These are phyloP conservation scores for Popillia japonica DNA, from an alignment of 1,140 invertebrate genomes.

Conservation along the genomic window DNA sequence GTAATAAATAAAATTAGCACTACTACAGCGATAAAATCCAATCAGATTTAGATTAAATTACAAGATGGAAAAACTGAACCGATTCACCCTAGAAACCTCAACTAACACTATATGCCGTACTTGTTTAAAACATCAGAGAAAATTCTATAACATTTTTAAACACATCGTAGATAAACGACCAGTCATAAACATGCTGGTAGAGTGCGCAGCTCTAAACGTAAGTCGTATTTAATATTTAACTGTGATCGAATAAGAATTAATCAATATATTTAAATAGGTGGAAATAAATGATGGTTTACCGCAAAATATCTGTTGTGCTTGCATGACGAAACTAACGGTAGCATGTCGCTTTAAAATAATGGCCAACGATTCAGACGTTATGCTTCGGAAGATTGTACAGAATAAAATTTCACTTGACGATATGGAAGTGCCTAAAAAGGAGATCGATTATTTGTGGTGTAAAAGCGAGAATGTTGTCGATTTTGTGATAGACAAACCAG, in stretches of 20 bases:
- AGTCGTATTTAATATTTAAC: neutral
- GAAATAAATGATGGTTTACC: constrained; percentile 4
- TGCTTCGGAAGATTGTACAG: neutral
- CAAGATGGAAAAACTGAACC: neutral
- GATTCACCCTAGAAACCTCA: neutral
- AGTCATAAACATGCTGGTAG: neutral
- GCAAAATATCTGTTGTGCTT: neutral
- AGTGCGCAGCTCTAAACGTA: neutral
- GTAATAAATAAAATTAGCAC: neutral
- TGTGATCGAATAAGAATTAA: neutral
- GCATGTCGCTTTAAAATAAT: neutral
- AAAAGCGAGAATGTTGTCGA: neutral
- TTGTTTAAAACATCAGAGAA: neutral
- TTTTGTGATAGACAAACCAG: neutral
- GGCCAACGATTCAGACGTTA: neutral
- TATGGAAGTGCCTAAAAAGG: neutral
- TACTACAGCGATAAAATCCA: neutral
- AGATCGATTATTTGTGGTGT: neutral
- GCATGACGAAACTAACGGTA: neutral
- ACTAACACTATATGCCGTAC: neutral
- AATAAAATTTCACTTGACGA: neutral
- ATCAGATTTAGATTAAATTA: neutral
- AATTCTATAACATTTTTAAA: constrained; percentile 5
- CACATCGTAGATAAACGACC: neutral
- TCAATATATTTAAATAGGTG: neutral